Base-by-base conservation (phyloP, 2,113 vertebrate genomes). In the Isurus oxyrinchus region DNA sequence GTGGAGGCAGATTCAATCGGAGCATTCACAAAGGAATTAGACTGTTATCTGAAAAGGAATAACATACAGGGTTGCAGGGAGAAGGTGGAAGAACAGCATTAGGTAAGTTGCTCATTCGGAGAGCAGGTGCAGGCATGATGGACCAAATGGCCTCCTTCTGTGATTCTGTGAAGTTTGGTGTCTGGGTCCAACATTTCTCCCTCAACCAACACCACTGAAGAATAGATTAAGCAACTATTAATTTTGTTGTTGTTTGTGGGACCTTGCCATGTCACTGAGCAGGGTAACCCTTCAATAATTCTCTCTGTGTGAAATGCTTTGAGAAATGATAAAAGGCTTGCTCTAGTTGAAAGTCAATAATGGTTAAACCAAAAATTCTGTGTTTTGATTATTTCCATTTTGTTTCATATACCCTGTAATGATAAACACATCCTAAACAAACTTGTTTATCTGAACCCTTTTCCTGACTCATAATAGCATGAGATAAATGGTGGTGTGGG, bases 391-490 rank as follows among this genome's bases (percentile, higher is more conserved):
- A 90, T 90, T 57, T 31, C 87, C 1, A 21, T 49, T 25, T 53
- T 88, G 23, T 88, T 88, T 88, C 49, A 55, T 27, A 53, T 55
- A 55, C 49, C 1, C 53, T 90, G 23, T 57, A 90, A 57, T 90
- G 53, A 90, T 90, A 90, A 90, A 25, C 87, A 31, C 25, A 53
- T 90, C 53, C 23, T 44, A 57, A 90, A 57, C 87, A 55, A 90
- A 7, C 87, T 90, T 90, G 87, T 90, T 90, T 90, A 90, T 90
- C 23, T 57, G 87, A 90, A 31, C 23, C 25, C 53, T 57, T 53
- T 90, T 55, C 23, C 87, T 90, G 87, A 25, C 87, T 90, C 49
- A 90, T 90, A 90, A 90, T 31, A 90, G 87, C 53, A 90, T 86
- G 21, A 55, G 11, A 90, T 90, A 57, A 90, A 53, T 90, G 87